Conservation (phyloP, 2,888 invertebrate species). For the Aphodius sticticus region DNA sequence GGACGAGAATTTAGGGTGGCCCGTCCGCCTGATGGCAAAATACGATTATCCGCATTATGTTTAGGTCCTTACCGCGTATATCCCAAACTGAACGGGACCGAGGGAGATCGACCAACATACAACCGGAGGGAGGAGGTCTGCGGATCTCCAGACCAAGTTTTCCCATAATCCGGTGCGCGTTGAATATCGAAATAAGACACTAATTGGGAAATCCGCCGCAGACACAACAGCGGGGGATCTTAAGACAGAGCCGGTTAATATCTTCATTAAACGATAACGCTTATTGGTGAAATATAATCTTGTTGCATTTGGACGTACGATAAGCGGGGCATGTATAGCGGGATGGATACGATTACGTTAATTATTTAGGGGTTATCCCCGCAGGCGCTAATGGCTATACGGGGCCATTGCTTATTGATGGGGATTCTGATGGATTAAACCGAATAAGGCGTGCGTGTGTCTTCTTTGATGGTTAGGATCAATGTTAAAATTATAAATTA, state of each 20-base stretch:
- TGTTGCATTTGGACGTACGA: neutral
- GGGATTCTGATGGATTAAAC: neutral
- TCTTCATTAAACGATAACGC: neutral
- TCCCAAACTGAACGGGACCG: neutral
- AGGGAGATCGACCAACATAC: too few species aligned
- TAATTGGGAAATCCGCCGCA: neutral
- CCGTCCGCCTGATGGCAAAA: neutral
- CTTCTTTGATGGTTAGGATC: too few species aligned
- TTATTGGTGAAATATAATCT: slow-evolving; percentile 4
- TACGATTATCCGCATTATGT: slow-evolving; percentile 4
- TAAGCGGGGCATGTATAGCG: neutral
- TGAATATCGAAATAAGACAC: neutral
- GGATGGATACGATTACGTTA: slow-evolving; percentile 4
- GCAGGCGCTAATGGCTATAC: neutral
- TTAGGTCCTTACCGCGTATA: neutral
- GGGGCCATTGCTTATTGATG: neutral
- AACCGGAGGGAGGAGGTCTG: neutral
- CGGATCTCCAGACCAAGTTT: neutral
- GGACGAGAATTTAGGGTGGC: neutral
- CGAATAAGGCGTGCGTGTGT: too few species aligned
- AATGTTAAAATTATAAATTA: too few species aligned
- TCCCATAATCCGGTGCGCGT: neutral
- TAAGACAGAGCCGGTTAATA: neutral
- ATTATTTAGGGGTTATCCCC: slow-evolving; percentile 4
- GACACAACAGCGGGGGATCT: slow-evolving; percentile 4